These are phyloP conservation scores for Isoperla grammatica DNA, from an alignment of 2,888 invertebrate genomes.

Conservation along the genomic window DNA sequence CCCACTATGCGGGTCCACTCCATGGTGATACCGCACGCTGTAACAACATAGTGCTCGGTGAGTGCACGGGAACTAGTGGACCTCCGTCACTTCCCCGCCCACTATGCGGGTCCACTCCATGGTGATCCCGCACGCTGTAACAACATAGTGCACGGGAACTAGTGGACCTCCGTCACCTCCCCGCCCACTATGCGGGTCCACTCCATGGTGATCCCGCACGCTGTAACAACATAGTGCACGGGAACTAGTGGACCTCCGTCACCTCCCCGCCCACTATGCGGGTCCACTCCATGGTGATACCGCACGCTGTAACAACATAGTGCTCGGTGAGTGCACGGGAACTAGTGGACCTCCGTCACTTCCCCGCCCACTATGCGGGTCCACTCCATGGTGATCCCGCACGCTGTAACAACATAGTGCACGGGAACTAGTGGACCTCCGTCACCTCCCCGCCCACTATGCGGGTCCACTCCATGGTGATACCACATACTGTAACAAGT, in stretches of 20 bases:
- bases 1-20: too few relatives aligned
- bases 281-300: too few relatives aligned
- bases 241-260: too few relatives aligned
- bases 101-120: constrained; percentile 2
- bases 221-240: background rate
- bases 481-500: constrained; percentile 4
- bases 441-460: constrained; percentile 59
- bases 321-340: too few relatives aligned
- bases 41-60: too few relatives aligned
- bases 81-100: constrained; percentile 61
- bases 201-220: background rate
- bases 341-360: constrained; percentile 60
- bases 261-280: too few relatives aligned
- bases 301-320: too few relatives aligned
- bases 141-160: constrained; percentile 55
- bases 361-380: too few relatives aligned
- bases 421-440: constrained; percentile 74
- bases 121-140: constrained; percentile 3
- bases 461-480: background rate
- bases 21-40: too few relatives aligned
- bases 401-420: too few relatives aligned
- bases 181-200: constrained; percentile 43
- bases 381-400: too few relatives aligned
- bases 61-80: constrained; percentile 83
- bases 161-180: constrained; percentile 66